Evolutionary conservation across 2,888 invertebrate species (phyloP), one percentile per base, ranked within the genome.

Genomic region (Drosophila emarginata): DNA sequence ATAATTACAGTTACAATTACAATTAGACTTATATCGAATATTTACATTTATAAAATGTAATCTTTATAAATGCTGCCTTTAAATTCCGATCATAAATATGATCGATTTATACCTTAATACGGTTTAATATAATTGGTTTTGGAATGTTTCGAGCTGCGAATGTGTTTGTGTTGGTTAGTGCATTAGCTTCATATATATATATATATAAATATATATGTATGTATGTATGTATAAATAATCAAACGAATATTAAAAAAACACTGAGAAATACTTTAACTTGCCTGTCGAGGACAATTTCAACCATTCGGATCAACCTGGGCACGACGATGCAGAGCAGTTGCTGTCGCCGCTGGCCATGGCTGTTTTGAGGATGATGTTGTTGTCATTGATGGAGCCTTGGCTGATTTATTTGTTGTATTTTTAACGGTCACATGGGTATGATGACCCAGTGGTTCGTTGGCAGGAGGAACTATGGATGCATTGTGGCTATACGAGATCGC

Each of bases 261-360:
- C 4, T 1, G 15, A 45, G 15, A 45, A 15, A 45, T 45, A 45
- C 45, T 73, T 72, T 66, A 69, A 63, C 64, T 59, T 15, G 32
- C 9, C 7, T 23, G 15, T 63, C 68, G 32, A 77, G 59, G 21
- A 63, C 5, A 53, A 64, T 56, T 73, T 89, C 89, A 92, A 77
- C 92, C 92, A 73, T 92, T 92, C 39, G 92, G 91, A 82, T 92
- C 92, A 53, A 91, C 90, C 72, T 91, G 91, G 59, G 91, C 90
- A 57, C 90, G 87, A 56, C 91, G 89, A 80, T 90, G 88, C 36
- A 54, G 78, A 84, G 74, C 11, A 12, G 45, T 45, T 45, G 76
- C 77, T 56, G 75, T 72, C 61, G 78, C 67, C 63, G 78, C 75
- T 59, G 77, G 80, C 78, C 82, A 82, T 45, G 80, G 65, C 64